Evolutionary conservation across 1,140 invertebrate genomes (phyloP), one percentile per base, ranked within the genome.

Genomic region (Propsilocerus akamusi): DNA sequence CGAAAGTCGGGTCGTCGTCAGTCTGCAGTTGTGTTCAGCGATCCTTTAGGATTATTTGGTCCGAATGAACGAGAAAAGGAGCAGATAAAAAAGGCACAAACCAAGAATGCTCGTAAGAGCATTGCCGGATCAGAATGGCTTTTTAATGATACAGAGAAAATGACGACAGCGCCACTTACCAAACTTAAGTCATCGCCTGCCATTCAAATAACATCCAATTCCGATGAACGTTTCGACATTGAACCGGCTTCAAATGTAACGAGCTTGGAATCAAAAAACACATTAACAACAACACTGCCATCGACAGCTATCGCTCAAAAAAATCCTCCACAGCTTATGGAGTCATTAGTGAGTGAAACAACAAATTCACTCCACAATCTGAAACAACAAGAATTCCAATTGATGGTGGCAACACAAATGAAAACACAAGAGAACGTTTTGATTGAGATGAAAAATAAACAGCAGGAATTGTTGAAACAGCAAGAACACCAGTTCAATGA

Each of bases 361-460:
- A 65, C 62, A 52, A 66, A 68, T 47, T 59, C 63, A 4, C 57
- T 66, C 7, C 58, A 64, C 5, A 61, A 63, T 0, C 47, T 72
- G 25, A 66, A 72, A 50, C 68, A 72, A 51, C 70, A 72, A 53
- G 68, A 72, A 56, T 61, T 67, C 0, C 68, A 71, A 50, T 46
- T 72, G 14, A 52, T 68, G 7, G 63, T 72, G 37, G 69, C 69
- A 5, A 52, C 67, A 0, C 69, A 72, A 55, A 59, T 72, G 58
- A 72, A 71, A 53, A 68, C 61, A 51, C 69, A 72, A 51, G 70
- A 72, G 54, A 61, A 64, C 7, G 65, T 58, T 3, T 53, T 72
- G 24, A 46, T 60, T 4, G 67, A 71, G 37, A 70, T 72, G 58
- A 68, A 71, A 54, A 57, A 54, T 2, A 66, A 64, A 28, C 70